These are phyloP conservation scores for Morinoia aosen DNA, from an alignment of 2,888 invertebrate genomes.

Conservation along the genomic window DNA sequence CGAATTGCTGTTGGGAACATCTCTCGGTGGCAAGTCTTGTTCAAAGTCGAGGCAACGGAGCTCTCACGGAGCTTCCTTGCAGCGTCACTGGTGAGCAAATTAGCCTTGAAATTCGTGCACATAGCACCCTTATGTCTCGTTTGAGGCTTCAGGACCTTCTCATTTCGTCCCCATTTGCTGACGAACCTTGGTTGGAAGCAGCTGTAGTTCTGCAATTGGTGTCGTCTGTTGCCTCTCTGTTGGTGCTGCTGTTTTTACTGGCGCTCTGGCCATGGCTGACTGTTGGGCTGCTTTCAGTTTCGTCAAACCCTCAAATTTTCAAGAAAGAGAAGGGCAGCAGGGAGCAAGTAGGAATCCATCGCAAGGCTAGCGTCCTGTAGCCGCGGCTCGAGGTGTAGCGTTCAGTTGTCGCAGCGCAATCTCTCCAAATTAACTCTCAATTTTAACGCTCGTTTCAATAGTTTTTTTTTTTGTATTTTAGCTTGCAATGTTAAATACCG, in stretches of 20 bases:
- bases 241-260: background rate
- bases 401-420: background rate
- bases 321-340: background rate
- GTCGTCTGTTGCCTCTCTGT: background rate
- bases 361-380: background rate
- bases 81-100: background rate
- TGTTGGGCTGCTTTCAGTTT: background rate
- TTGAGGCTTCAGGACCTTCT: background rate
- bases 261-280: background rate
- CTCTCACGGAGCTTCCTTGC: background rate
- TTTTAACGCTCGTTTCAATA: background rate
- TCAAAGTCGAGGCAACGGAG: background rate
- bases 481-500: too few relatives aligned
- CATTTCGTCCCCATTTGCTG: background rate
- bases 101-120: background rate
- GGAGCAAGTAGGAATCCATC: background rate
- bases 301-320: background rate
- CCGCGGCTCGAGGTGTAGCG: conserved; percentile 23
- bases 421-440: background rate
- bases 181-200: background rate
- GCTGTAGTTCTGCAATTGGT: background rate
- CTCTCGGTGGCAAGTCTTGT: background rate
- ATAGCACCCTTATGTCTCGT: background rate
- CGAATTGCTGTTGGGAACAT: background rate
- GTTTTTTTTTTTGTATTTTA: too few relatives aligned